Conservation (phyloP, 2,113 vertebrate genomes). For the Protomyctophum bolini region DNA sequence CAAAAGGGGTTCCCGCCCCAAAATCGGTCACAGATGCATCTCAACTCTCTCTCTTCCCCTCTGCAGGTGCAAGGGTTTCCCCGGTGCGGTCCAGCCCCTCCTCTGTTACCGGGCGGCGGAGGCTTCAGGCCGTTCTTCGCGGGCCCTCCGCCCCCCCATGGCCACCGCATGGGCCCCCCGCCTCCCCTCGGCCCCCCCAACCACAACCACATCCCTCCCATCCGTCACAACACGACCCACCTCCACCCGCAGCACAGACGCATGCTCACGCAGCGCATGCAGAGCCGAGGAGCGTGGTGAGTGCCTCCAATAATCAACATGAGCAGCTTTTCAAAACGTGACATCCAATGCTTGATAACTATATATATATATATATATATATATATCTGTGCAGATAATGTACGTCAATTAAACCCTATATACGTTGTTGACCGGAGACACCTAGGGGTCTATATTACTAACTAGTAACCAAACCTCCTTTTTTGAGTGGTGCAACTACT, state of each 20-base stretch:
- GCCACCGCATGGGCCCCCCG: constrained; percentile 69
- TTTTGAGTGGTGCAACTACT: too few species aligned
- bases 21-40: background rate
- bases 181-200: constrained; percentile 76
- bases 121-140: constrained; percentile 89
- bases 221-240: constrained; percentile 92
- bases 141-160: constrained; percentile 74
- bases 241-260: constrained; percentile 95
- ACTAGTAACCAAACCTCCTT: background rate
- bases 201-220: constrained; percentile 77
- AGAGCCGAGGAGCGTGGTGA: constrained; percentile 84
- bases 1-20: too few species aligned
- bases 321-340: too few species aligned
- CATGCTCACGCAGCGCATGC: constrained; percentile 91
- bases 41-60: constrained; percentile 71
- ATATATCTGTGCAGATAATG: too few species aligned
- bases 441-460: too few species aligned
- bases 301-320: background rate
- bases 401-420: too few species aligned
- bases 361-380: too few species aligned
- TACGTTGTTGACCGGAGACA: too few species aligned
- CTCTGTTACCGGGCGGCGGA: constrained; percentile 81
- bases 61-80: constrained; percentile 79
- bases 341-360: too few species aligned
- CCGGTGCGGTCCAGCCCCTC: constrained; percentile 68